Conservation (phyloP, 2,888 invertebrate genomes). For the Malachius bipustulatus region DNA sequence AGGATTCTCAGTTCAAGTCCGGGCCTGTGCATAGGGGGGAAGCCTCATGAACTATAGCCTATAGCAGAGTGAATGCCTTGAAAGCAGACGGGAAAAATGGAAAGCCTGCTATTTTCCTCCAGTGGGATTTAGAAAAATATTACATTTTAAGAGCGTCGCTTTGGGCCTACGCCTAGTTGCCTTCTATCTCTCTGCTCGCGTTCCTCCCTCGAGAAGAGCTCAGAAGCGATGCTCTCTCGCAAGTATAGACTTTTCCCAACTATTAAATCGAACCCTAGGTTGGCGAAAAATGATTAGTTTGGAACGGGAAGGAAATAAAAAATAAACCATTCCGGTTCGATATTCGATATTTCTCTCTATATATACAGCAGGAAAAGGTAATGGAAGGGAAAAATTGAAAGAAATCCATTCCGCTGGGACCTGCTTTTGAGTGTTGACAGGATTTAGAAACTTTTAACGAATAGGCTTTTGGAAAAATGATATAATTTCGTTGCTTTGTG, state of each 20-base stretch:
- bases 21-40: not conserved
- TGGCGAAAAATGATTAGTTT: too few relatives aligned
- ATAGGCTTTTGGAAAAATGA: conserved; percentile 24
- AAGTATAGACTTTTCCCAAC: too few relatives aligned
- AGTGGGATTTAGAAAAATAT: conserved; percentile 27
- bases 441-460: conserved; percentile 28
- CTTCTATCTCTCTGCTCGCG: conserved; percentile 5
- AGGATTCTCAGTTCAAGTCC: not conserved
- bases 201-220: too few relatives aligned
- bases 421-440: conserved; percentile 25
- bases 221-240: too few relatives aligned
- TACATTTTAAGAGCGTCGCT: conserved; percentile 17
- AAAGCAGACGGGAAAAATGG: conserved; percentile 32
- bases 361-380: too few relatives aligned
- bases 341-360: too few relatives aligned
- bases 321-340: too few relatives aligned
- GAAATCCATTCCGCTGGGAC: conserved; percentile 22
- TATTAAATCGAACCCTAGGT: too few relatives aligned
- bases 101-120: conserved; percentile 18
- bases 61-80: conserved; percentile 22
- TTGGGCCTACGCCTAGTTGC: not conserved
- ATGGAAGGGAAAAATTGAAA: conserved; percentile 24
- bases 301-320: too few relatives aligned
- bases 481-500: conserved; percentile 16
- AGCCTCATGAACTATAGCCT: conserved; percentile 18